Evolutionary conservation across 1,140 invertebrate genomes (phyloP), one percentile per base, ranked within the genome.

Genomic region (Philaenus spumarius): DNA sequence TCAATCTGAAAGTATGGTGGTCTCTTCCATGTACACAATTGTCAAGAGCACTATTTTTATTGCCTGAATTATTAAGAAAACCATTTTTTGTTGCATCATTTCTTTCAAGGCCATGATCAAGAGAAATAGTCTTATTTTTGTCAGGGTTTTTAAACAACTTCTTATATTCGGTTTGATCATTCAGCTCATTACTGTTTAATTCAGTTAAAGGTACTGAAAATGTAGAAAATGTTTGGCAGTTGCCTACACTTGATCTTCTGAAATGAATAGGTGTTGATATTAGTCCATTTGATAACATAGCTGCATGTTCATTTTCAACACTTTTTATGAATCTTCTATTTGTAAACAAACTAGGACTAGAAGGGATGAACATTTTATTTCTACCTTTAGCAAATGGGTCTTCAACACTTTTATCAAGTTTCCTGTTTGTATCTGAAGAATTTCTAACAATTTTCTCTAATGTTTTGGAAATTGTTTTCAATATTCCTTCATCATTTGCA

Each of bases 381-480:
- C 37, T 53, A 17, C 50, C 50, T 53, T 53, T 53, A 7, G 50
- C 23, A 35, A 54, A 54, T 34, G 51, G 48, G 34, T 52, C 55
- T 35, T 15, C 24, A 12, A 55, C 50, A 53, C 52, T 46, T 30
- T 51, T 61, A 37, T 59, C 57, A n/a, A 40, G 19, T 48, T 64
- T 64, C 52, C 39, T 59, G 19, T 61, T 61, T 17, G 46, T 58
- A 24, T 61, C 60, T 26, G 60, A 58, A 23, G 43, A 30, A 39
- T 59, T 58, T 40, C 63, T 40, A 9, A 65, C 62, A 26, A 65
- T 65, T 52, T 46, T 61, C 42, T 65, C 64, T n/a, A 65, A 39
- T n/a, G 64, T 65, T 62, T 65, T 65, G 0, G 64, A 65, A 22
- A 65, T 61, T 7, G 61, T 62, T 60, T 65, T 65, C 0, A 65